These are phyloP conservation scores for Passer montanus DNA, from an alignment of 2,113 vertebrate genomes.

Conservation along the genomic window DNA sequence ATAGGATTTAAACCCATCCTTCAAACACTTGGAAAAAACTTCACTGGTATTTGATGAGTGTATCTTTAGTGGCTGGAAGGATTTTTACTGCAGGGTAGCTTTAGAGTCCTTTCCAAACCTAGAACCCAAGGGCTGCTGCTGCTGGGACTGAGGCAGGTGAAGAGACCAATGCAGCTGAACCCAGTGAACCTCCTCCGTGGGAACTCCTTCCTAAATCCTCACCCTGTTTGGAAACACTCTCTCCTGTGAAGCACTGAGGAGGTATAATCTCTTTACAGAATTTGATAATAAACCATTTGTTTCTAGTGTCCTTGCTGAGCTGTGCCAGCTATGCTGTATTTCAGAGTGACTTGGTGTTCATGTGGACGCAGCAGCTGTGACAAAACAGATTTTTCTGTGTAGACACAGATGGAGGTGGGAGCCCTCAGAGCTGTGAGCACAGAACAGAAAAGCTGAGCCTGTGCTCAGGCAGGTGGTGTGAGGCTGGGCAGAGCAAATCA, in stretches of 20 bases:
- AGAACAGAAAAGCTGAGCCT: not conserved
- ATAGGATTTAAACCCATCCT: not conserved
- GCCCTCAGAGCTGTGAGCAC: fast-evolving
- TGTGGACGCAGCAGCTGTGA: not conserved
- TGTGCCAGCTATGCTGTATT: not conserved
- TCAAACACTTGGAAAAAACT: not conserved
- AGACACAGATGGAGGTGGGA: not conserved
- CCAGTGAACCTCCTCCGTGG: not conserved
- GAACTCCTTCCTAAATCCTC: not conserved
- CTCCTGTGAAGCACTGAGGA: not conserved
- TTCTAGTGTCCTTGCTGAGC: not conserved
- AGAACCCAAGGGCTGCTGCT: not conserved
- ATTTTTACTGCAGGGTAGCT: not conserved
- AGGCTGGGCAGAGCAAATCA: not conserved
- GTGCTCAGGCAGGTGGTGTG: not conserved
- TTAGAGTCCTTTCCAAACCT: not conserved
- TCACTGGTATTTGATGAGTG: not conserved
- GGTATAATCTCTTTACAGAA: not conserved
- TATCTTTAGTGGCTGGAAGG: not conserved
- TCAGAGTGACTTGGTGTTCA: fast-evolving
- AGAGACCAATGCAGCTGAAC: not conserved
- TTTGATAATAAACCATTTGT: not conserved
- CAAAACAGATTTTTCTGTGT: not conserved
- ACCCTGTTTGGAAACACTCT: not conserved
- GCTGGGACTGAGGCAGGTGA: not conserved